Conservation (phyloP, 2,797 vertebrate species). For the Halcyon leucocephala region DNA sequence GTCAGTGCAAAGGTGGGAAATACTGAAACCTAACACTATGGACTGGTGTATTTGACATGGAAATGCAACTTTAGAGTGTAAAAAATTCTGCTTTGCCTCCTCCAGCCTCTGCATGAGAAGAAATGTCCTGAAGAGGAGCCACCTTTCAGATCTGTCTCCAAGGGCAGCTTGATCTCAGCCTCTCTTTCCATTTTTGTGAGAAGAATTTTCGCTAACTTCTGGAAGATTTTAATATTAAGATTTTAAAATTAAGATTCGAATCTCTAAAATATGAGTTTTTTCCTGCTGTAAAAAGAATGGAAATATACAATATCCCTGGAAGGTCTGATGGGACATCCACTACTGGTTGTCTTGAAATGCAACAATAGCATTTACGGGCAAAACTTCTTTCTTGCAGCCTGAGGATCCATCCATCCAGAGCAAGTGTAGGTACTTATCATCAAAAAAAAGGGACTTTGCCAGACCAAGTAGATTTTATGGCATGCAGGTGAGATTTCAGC, state of each 20-base stretch:
- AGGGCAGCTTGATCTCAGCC: not conserved
- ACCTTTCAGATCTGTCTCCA: conserved; percentile 6
- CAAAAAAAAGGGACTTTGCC: not conserved
- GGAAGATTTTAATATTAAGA: not conserved
- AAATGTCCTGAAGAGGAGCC: not conserved
- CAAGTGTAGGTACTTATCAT: not conserved
- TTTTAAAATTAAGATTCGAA: not conserved
- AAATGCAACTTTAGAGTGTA: not conserved
- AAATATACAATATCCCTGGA: not conserved
- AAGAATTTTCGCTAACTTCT: not conserved
- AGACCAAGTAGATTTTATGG: not conserved
- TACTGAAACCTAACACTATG: not conserved
- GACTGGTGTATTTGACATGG: not conserved
- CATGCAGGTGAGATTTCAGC: not conserved
- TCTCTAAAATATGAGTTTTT: not conserved
- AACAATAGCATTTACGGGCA: not conserved
- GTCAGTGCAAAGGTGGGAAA: conserved; percentile 3
- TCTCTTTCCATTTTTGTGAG: not conserved
- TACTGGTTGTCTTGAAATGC: not conserved
- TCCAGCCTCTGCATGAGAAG: not conserved
- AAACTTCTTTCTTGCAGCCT: not conserved
- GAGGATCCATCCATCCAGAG: not conserved
- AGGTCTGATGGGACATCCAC: not conserved
- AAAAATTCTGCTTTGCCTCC: not conserved
- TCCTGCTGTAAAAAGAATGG: not conserved